Conservation (phyloP, 2,888 invertebrate genomes). For the Trichopoda pennipes region DNA sequence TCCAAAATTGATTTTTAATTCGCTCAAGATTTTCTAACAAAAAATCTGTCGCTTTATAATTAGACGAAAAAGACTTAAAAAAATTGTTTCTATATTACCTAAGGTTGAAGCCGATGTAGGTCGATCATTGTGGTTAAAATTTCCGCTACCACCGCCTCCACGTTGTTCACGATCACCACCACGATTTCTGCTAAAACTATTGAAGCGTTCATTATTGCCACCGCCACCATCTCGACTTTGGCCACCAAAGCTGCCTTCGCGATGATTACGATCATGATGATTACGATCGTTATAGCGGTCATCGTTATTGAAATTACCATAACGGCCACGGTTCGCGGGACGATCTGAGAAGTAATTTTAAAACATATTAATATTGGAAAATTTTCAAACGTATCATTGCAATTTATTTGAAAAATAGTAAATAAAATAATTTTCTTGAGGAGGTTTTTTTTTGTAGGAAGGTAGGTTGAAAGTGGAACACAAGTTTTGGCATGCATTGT, state of each 20-base stretch:
- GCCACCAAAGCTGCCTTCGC: constrained; percentile 79
- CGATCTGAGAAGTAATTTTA: constrained; percentile 75
- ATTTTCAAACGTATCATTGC: neutral
- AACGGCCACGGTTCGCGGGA: constrained; percentile 80
- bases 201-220: constrained; percentile 77
- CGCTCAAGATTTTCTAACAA: neutral
- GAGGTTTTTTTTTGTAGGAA: constrained; percentile 41
- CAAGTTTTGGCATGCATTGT: constrained; percentile 47
- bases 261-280: constrained; percentile 76
- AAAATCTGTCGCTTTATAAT: neutral
- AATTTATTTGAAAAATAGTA: neutral
- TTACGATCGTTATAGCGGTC: constrained; percentile 78
- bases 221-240: constrained; percentile 79
- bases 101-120: constrained; percentile 71
- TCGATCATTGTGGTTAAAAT: constrained; percentile 74
- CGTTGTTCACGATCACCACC: constrained; percentile 77
- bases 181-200: constrained; percentile 80
- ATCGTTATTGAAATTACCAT: constrained; percentile 80
- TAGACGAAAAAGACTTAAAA: constrained; percentile 13
- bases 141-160: constrained; percentile 73
- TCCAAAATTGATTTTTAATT: neutral
- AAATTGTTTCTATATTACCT: constrained; percentile 72
- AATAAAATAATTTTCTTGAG: constrained; percentile 40
- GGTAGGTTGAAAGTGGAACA: constrained; percentile 36
- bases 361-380: constrained; percentile 10